Evolutionary conservation across 2,888 invertebrate genomes (phyloP), one percentile per base, ranked within the genome.

Genomic region (Perizoma affinitatum): DNA sequence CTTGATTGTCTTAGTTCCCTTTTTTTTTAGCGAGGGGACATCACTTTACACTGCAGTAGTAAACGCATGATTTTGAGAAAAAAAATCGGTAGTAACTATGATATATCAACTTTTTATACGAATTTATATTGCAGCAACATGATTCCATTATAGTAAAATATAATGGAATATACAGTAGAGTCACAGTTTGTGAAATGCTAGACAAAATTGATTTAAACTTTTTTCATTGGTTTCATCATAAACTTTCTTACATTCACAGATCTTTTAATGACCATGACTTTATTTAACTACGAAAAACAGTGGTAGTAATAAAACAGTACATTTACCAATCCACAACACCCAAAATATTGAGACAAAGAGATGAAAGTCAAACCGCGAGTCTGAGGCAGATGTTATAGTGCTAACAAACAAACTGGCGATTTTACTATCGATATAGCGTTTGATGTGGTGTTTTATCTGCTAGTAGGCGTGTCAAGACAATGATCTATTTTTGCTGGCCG

Each of bases 381-480:
- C 74, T 72, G 61, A 47, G 61, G 64, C 64, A 61, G 60, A 65
- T 61, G 63, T 61, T 65, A 56, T 43, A 61, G 68, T 69, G 75
- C 76, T 78, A 81, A 79, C 78, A 82, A 83, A 85, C 82, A 83
- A 86, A 86, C 83, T 78, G 70, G 75, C 79, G 76, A 82, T 86
- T 88, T 87, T 80, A 83, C 73, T 80, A 78, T 82, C 80, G 74
- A 77, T 78, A 76, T 80, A 79, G 74, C 79, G 83, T 90, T 88
- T 91, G 89, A 89, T 91, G 91, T 88, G 90, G 88, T 87, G 87
- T 89, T 91, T 90, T 90, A 90, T 90, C 83, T 87, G 85, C 74
- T 72, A 70, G 86, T 89, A 82, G 91, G 91, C 90, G 91, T 90
- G 91, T 81, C 72, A 75, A 88, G 91, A 90, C 90, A 91, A 91